A percentile compares a stretch with the other conserved stretches of the same genome.
Conservation (phyloP, 2,888 invertebrate species). For the Cistogaster globosa region DNA sequence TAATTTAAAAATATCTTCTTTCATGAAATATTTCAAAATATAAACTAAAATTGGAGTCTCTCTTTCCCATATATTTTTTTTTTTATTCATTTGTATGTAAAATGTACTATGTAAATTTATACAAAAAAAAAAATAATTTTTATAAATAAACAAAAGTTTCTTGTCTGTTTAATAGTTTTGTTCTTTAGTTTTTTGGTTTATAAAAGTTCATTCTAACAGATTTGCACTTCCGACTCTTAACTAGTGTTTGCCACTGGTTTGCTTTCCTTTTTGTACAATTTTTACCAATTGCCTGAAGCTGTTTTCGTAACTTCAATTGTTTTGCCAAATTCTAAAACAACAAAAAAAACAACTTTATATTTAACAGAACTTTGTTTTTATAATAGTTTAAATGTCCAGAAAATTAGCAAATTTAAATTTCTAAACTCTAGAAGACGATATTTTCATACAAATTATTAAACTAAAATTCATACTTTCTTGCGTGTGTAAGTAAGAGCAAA, state of each 20-base stretch:
- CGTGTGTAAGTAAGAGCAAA: neutral
- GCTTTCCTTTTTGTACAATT: neutral
- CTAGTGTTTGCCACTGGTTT: conserved; percentile 54
- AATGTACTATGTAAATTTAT: neutral
- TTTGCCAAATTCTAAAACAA: conserved; percentile 35
- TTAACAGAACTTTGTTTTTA: conserved; percentile 52
- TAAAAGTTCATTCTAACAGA: conserved; percentile 63
- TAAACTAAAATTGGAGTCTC: conserved; percentile 16
- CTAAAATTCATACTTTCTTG: neutral
- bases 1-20: conserved; percentile 4
- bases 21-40: conserved; percentile 17
- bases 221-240: conserved; percentile 63
- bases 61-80: neutral
- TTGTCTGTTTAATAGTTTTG: conserved; percentile 41
- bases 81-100: neutral
- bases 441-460: too few species aligned
- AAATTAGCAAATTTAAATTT: conserved; percentile 67
- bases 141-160: conserved; percentile 31
- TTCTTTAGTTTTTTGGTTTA: conserved; percentile 26
- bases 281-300: conserved; percentile 19
- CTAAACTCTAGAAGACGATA: conserved; percentile 6
- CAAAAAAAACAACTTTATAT: conserved; percentile 42
- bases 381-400: conserved; percentile 69
- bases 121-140: conserved; percentile 8
- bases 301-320: conserved; percentile 10